These are phyloP conservation scores for Coleophora deauratella DNA, from an alignment of 2,888 invertebrate genomes.

Conservation along the genomic window DNA sequence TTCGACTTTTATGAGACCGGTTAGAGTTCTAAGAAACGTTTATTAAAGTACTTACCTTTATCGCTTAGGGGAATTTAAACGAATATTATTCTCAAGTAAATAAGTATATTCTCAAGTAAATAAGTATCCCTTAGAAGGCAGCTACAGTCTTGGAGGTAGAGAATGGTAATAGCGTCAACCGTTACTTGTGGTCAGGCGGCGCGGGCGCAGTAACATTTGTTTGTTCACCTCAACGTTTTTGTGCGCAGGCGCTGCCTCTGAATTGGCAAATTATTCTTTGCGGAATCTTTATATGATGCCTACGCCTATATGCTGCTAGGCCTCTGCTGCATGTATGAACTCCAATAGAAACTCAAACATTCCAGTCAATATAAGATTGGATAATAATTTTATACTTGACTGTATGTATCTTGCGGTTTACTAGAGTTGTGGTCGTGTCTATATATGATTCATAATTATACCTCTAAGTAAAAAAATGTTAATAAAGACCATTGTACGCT, in stretches of 20 bases:
- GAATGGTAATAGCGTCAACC: slow-evolving; percentile 7
- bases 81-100: background rate
- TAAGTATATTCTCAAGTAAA: background rate
- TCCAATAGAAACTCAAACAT: no score
- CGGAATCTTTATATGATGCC: slow-evolving; percentile 16
- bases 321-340: no score
- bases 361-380: no score
- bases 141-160: background rate
- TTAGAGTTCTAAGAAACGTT: no score
- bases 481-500: no score
- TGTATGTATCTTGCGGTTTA: background rate
- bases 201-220: slow-evolving; percentile 29
- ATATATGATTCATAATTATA: no score
- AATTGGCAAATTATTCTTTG: slow-evolving; percentile 19
- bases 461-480: no score
- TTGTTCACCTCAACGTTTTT: slow-evolving; percentile 18
- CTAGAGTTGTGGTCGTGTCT: background rate
- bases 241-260: slow-evolving; percentile 9
- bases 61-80: no score
- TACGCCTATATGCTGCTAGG: background rate
- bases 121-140: slow-evolving; percentile 1
- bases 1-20: no score
- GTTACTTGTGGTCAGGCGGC: slow-evolving; percentile 13
- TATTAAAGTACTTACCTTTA: no score
- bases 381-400: no score